Evolutionary conservation across 2,888 invertebrate species (phyloP).

Genomic region (Mimachlamys varia): DNA sequence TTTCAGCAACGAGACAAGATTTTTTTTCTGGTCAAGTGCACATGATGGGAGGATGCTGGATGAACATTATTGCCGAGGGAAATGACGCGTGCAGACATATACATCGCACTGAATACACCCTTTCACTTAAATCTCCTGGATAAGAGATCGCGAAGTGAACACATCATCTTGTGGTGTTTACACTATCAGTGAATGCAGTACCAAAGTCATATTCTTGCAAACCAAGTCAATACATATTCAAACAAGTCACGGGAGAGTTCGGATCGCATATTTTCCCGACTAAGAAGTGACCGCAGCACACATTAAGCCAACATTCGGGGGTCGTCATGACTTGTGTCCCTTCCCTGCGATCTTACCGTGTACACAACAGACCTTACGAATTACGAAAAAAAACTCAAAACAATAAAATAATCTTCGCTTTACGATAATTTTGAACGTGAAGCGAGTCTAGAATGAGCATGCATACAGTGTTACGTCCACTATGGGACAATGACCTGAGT

Average conservation of each 20-base stretch:
- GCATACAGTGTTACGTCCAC: conserved; percentile 1
- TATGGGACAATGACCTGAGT: not conserved
- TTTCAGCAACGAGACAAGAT: not conserved
- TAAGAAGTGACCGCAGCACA: not conserved
- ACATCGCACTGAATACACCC: not conserved
- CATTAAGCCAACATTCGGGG: not conserved
- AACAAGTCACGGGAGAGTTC: no score
- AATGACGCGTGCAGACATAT: not conserved
- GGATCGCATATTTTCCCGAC: not conserved
- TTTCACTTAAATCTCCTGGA: not conserved
- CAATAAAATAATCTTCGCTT: not conserved
- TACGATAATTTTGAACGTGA: not conserved
- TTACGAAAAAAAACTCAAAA: not conserved
- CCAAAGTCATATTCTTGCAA: not conserved
- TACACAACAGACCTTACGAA: not conserved
- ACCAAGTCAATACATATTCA: not conserved
- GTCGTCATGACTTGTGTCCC: not conserved
- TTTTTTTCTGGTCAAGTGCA: not conserved
- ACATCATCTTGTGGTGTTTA: not conserved
- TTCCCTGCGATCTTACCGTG: not conserved
- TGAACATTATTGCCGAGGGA: not conserved
- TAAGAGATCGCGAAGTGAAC: not conserved
- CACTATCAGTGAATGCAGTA: not conserved
- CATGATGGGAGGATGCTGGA: not conserved
- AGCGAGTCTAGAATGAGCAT: not conserved